Evolutionary conservation across 2,113 vertebrate genomes (phyloP).

Genomic region (Anguilla japonica): DNA sequence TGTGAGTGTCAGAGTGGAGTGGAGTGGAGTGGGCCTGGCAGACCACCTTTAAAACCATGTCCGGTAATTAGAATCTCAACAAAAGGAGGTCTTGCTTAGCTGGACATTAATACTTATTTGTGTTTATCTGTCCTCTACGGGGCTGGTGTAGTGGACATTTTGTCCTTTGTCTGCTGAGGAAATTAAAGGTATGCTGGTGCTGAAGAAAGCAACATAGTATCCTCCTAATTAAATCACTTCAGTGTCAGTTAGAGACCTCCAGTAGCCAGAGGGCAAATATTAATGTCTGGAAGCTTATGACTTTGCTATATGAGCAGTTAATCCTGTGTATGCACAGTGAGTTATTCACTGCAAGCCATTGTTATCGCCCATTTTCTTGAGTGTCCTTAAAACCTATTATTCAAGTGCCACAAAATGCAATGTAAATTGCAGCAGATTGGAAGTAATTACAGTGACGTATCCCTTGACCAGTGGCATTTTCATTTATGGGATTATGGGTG

Average conservation of each 20-base stretch:
- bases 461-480: constrained; percentile 14
- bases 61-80: background rate
- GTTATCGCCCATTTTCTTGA: background rate
- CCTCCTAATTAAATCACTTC: too few relatives aligned
- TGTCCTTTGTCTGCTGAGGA: background rate
- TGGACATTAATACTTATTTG: too few relatives aligned
- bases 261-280: too few relatives aligned
- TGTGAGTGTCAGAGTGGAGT: background rate
- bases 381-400: background rate
- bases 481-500: too few relatives aligned
- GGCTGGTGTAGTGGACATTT: background rate
- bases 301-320: too few relatives aligned
- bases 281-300: too few relatives aligned
- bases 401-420: background rate
- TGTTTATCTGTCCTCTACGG: background rate
- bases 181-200: too few relatives aligned
- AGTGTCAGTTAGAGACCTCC: too few relatives aligned
- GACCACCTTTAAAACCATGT: background rate
- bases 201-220: too few relatives aligned
- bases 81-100: too few relatives aligned
- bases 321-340: too few relatives aligned
- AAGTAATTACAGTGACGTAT: background rate
- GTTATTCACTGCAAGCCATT: too few relatives aligned
- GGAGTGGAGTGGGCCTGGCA: constrained; percentile 24
- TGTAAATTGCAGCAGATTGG: background rate